Conservation (phyloP, 2,113 vertebrate genomes). For the Carlito syrichta region DNA sequence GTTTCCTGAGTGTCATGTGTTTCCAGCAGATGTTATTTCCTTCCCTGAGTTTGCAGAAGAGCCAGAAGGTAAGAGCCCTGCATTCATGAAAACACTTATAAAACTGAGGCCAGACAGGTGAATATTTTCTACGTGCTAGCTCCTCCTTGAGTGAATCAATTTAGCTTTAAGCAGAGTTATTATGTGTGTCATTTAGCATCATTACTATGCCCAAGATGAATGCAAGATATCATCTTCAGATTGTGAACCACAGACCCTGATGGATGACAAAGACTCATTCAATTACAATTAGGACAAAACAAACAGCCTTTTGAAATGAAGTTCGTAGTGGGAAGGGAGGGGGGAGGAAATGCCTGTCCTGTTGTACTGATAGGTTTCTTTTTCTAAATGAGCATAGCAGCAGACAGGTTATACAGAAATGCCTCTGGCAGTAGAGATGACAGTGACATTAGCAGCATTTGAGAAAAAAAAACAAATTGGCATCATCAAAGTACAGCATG, state of each 20-base stretch:
- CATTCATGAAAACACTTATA: neutral
- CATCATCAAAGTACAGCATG: conserved; percentile 47
- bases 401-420: conserved; percentile 66
- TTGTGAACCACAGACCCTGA: conserved; percentile 55
- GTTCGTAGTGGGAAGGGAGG: neutral
- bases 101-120: neutral
- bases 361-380: conserved; percentile 2
- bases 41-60: neutral
- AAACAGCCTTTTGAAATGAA: conserved; percentile 70
- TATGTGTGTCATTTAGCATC: conserved; percentile 60
- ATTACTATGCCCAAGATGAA: conserved; percentile 58
- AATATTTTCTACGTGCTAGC: neutral
- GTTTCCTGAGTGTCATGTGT: neutral
- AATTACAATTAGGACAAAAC: conserved; percentile 72
- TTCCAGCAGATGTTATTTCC: neutral
- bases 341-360: neutral
- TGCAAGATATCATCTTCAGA: conserved; percentile 67
- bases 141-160: conserved; percentile 29
- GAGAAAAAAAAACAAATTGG: conserved; percentile 70
- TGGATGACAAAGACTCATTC: conserved; percentile 69
- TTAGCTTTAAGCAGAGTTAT: conserved; percentile 53
- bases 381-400: conserved; percentile 56
- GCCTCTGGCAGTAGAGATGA: conserved; percentile 60
- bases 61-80: neutral
- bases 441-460: conserved; percentile 65